Percentiles rank a stretch among this genome's conserved stretches.
Conservation (phyloP, 2,113 vertebrate genomes). For the Actinemys pallida region DNA sequence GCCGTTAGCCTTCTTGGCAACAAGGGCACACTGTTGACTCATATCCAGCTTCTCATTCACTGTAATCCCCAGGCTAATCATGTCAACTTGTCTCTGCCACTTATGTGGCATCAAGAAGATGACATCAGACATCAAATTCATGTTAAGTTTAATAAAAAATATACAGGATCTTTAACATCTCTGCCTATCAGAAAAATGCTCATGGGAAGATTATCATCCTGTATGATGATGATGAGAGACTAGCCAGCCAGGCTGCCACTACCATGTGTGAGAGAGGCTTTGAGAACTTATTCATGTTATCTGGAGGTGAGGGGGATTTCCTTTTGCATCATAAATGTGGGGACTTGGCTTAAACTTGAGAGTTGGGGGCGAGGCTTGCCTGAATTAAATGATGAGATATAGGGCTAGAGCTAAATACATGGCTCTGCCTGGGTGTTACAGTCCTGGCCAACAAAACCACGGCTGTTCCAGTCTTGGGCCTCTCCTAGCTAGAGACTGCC, state of each 20-base stretch:
- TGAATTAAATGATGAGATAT: neutral
- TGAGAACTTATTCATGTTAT: slow-evolving; percentile 96
- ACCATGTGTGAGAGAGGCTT: slow-evolving; percentile 95
- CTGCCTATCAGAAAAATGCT: slow-evolving; percentile 87
- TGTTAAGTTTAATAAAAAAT: fast-evolving
- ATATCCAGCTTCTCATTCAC: too few relatives aligned
- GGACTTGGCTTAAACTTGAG: neutral
- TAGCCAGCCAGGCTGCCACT: slow-evolving; percentile 92
- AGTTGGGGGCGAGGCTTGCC: neutral
- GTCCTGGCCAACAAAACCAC: neutral
- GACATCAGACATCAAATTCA: fast-evolving
- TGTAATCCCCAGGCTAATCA: too few relatives aligned
- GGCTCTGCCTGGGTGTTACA: neutral
- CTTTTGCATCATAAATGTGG: neutral
- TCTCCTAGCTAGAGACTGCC: neutral
- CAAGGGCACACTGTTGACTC: too few relatives aligned
- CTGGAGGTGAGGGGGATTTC: slow-evolving; percentile 84
- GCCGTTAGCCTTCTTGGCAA: too few relatives aligned
- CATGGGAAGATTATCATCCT: slow-evolving; percentile 93
- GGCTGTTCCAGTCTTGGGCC: neutral
- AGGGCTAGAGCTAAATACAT: neutral
- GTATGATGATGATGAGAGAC: slow-evolving; percentile 93
- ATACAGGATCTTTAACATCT: slow-evolving; percentile 72
- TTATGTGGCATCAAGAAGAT: fast-evolving
- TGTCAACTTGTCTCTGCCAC: fast-evolving